A percentile compares a stretch with the other conserved stretches of the same genome.
These are phyloP conservation scores for Nineta flava DNA, from an alignment of 2,888 invertebrate genomes.

Conservation along the genomic window DNA sequence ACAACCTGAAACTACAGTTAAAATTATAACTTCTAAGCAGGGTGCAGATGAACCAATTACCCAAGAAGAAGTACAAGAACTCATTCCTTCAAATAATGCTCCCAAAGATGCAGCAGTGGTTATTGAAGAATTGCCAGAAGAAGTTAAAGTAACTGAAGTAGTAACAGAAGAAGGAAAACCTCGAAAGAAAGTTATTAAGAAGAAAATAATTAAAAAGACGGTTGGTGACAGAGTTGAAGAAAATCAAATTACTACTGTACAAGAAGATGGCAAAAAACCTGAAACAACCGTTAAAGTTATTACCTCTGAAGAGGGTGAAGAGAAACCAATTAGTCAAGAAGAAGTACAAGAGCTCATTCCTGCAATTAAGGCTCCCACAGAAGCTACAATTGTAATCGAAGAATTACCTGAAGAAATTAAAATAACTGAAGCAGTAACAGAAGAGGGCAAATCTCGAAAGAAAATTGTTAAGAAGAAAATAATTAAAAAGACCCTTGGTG, in stretches of 20 bases:
- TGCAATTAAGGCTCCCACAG: constrained; percentile 14
- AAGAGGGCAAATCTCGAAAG: constrained; percentile 17
- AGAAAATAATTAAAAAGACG: constrained; percentile 20
- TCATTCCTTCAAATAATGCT: constrained; percentile 9
- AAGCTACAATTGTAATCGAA: constrained; percentile 13
- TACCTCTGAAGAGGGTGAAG: constrained; percentile 3
- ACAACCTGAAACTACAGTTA: constrained; percentile 18
- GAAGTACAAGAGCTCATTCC: constrained; percentile 11
- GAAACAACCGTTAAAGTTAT: constrained; percentile 28
- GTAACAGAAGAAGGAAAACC: constrained; percentile 18
- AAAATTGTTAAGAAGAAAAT: constrained; percentile 16
- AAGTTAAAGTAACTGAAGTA: constrained; percentile 17
- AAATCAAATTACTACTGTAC: constrained; percentile 25
- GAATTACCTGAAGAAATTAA: constrained; percentile 17
- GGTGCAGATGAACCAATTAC: constrained; percentile 8
- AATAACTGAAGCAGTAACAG: constrained; percentile 14
- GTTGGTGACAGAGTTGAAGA: constrained; percentile 24
- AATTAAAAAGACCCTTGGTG: constrained; percentile 17
- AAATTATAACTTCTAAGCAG: constrained; percentile 12
- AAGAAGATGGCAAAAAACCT: constrained; percentile 26
- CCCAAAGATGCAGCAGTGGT: constrained; percentile 17
- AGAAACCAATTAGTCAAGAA: constrained; percentile 16
- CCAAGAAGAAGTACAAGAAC: constrained; percentile 9
- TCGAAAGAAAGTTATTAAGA: constrained; percentile 19
- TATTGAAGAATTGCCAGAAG: constrained; percentile 21